Evolutionary conservation across 2,888 invertebrate species (phyloP).

Genomic region (Phanerotoma sp.): DNA sequence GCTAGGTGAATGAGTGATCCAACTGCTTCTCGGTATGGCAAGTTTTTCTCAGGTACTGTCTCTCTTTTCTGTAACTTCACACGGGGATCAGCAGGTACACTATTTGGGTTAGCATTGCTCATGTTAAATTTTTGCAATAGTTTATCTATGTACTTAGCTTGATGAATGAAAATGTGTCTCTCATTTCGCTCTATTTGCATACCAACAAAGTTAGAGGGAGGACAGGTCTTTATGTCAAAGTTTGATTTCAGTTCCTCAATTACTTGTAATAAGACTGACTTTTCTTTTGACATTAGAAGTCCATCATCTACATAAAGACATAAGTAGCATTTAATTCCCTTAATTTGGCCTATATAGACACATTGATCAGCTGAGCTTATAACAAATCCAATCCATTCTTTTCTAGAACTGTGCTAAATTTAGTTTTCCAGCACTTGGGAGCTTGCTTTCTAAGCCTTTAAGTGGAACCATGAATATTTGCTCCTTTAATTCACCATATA

Average conservation of each 20-base stretch:
- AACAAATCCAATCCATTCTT: constrained; percentile 20
- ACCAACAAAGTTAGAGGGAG: not conserved
- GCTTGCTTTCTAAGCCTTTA: constrained; percentile 29
- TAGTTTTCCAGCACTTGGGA: constrained; percentile 27
- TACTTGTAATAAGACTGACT: not conserved
- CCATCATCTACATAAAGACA: not conserved
- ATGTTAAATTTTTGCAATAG: too few relatives aligned
- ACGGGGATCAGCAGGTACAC: too few relatives aligned
- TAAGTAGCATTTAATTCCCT: not conserved
- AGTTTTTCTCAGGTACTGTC: too few relatives aligned
- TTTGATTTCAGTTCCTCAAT: not conserved
- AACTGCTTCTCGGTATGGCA: not conserved
- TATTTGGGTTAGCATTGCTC: too few relatives aligned
- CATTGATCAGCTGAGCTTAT: not conserved
- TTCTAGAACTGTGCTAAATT: constrained; percentile 16
- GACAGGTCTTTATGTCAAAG: constrained; percentile 3
- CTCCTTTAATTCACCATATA: constrained; percentile 36
- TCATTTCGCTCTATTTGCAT: not conserved
- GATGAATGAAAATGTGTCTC: too few relatives aligned
- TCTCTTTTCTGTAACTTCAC: too few relatives aligned
- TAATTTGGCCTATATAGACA: not conserved
- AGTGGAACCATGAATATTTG: constrained; percentile 32
- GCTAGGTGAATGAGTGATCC: not conserved
- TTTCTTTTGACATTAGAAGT: not conserved
- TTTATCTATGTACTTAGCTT: too few relatives aligned